Conservation (phyloP, 1,140 invertebrate genomes). For the Gyrodactylus bullatarudis region DNA sequence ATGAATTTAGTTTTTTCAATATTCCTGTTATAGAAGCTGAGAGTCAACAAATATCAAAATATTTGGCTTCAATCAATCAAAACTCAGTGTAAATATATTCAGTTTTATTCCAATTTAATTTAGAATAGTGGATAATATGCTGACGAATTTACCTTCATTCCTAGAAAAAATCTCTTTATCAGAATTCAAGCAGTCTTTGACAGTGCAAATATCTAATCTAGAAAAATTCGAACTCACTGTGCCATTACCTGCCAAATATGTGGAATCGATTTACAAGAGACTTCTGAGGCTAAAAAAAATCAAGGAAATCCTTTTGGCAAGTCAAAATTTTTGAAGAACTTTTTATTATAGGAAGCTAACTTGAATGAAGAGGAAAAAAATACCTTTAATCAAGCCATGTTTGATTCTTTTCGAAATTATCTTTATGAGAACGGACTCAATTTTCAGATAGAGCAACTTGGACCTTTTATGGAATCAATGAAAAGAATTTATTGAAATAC, state of each 20-base stretch:
- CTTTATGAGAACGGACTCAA: neutral
- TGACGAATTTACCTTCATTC: neutral
- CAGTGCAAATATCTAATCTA: too few relatives aligned
- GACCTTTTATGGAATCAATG: neutral
- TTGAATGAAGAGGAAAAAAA: neutral
- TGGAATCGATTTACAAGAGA: too few relatives aligned
- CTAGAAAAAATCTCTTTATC: neutral
- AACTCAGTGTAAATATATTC: neutral
- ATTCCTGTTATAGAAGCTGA: neutral
- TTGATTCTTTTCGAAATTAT: neutral
- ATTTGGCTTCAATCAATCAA: neutral
- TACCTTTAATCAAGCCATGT: neutral
- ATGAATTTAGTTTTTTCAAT: neutral
- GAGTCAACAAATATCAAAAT: neutral
- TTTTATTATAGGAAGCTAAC: neutral
- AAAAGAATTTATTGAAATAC: neutral
- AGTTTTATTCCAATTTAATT: neutral
- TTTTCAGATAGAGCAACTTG: neutral
- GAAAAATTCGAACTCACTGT: too few relatives aligned
- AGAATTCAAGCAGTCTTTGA: neutral
- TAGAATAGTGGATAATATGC: neutral
- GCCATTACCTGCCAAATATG: too few relatives aligned
- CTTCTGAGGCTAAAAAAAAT: too few relatives aligned
- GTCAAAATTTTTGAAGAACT: too few relatives aligned
- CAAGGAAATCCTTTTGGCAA: too few relatives aligned